Base-by-base conservation (phyloP, 30 jellyfish, hydroid and myxozoan species). In the Cassiopea xamachana region DNA sequence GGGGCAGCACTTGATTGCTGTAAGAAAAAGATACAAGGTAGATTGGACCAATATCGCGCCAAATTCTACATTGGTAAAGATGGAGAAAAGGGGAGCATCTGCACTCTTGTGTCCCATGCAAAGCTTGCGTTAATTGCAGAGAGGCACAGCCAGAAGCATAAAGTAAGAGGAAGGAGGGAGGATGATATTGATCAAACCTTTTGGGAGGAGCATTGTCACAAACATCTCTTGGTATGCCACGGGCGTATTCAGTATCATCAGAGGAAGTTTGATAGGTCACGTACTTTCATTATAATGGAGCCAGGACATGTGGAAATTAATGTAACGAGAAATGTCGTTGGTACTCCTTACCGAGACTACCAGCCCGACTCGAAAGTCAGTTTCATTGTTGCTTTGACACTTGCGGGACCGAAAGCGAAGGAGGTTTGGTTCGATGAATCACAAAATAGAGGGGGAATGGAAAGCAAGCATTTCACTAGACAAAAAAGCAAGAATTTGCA, bases 321-420 rank as follows among this genome's bases (percentile, higher is more conserved):
- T 43, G 91, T 83, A 7, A 82, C 77, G 10, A 83, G 77, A 70
- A 70, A 46, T 83, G 77, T 61, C n/a, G 62, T 70, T 7, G 91
- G 91, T 43, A n/a, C 46, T 46, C 79, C 91, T 47, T 9, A 83
- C 59, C 14, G 50, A 2, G 84, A 83, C 59, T 83, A 72, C 67
- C 67, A 79, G 44, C 91, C 91, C 1, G 91, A 83, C 48, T 83
- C 91, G 19, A 69, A 80, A 69, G 91, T 83, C 13, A 68, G 84
- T 47, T 83, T 83, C 51, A 82, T 83, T 48, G 85, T 83, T 59
- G 72, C 79, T 73, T 83, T 83, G 1, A 69, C 91, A 0, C 77
- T 70, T 45, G 78, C 79, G 2, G 91, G 91, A 27, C 91, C 91
- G 1, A 48, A 50, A 46, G 91, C 91, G 44, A 72, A 60, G 7